Base-by-base conservation (phyloP, 2,113 vertebrate species). In the Setophaga kirtlandii region DNA sequence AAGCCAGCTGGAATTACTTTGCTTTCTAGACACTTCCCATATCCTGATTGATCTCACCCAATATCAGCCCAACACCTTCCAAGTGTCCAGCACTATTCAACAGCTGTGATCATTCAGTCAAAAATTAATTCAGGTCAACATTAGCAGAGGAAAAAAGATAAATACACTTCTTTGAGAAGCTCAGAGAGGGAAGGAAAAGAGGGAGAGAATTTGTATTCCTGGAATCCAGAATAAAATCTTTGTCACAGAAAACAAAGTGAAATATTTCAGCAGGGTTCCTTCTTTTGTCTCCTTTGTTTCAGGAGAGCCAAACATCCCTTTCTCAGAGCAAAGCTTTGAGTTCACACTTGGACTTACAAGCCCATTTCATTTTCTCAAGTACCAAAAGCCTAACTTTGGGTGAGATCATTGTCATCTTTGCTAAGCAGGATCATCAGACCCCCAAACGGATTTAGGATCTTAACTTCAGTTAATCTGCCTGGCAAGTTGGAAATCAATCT, bases 391-490 rank as follows among this genome's bases (percentile, higher is more conserved):
- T 52, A 55, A 39, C 60, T 91, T 67, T 59, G 69, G n/a, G 56
- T 93, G 62, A 91, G 62, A 87, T 75, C 92, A 47, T 41, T 78
- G 73, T 25, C 64, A 44, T 71, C 69, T 85, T 24, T 70, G 42
- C 76, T 91, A 52, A 84, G 74, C 31, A 94, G 62, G 87, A 89
- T 78, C 89, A 81, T 69, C 46, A 42, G 73, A n/a, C 12, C 42
- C 53, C 55, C 37, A 67, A 55, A 90, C 0, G 4, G 90, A 80
- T 90, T 94, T 88, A 70, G 71, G 88, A 86, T 73, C 76, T 90
- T 91, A 85, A 69, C 78, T 93, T 88, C 68, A 74, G 31, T 77
- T 93, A 79, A 90, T 93, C 90, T 93, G 46, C 88, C 84, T 88
- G 90, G 85, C 79, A 94, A 88, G 67, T 20, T 83, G 70, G 68